Evolutionary conservation across 2,797 vertebrate species (phyloP).

Genomic region (Sternotherus odoratus): DNA sequence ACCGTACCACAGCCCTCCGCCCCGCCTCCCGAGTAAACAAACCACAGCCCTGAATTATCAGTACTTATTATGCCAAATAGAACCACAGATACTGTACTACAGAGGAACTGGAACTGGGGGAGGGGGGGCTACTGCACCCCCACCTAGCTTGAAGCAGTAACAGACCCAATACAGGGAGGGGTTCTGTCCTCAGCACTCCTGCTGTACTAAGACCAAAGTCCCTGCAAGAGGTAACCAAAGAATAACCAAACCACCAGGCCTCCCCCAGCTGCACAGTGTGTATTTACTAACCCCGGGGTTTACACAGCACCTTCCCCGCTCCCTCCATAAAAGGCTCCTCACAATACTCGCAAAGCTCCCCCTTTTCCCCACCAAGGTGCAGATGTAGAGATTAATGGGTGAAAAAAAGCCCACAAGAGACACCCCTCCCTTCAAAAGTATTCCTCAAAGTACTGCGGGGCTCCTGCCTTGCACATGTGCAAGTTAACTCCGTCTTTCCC

Average conservation of each 20-base stretch:
- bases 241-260: background rate
- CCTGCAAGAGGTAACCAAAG: background rate
- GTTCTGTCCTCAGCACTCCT: too few relatives aligned
- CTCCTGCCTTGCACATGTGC: background rate
- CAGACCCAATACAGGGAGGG: too few relatives aligned
- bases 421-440: too few relatives aligned
- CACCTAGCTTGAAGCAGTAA: too few relatives aligned
- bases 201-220: background rate
- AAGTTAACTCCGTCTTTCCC: background rate
- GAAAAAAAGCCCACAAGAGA: too few relatives aligned
- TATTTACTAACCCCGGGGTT: rapidly evolving
- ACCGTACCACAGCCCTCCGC: too few relatives aligned
- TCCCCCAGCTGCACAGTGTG: background rate
- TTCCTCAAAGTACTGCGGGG: background rate
- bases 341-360: background rate
- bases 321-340: too few relatives aligned
- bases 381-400: background rate
- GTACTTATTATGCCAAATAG: background rate
- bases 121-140: too few relatives aligned
- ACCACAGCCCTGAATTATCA: background rate
- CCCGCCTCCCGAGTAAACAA: background rate
- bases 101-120: too few relatives aligned
- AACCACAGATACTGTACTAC: too few relatives aligned
- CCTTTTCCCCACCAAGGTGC: background rate
- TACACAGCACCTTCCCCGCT: background rate